Evolutionary conservation across 2,113 vertebrate genomes (phyloP).

Genomic region (Leptobrachium leishanense): DNA sequence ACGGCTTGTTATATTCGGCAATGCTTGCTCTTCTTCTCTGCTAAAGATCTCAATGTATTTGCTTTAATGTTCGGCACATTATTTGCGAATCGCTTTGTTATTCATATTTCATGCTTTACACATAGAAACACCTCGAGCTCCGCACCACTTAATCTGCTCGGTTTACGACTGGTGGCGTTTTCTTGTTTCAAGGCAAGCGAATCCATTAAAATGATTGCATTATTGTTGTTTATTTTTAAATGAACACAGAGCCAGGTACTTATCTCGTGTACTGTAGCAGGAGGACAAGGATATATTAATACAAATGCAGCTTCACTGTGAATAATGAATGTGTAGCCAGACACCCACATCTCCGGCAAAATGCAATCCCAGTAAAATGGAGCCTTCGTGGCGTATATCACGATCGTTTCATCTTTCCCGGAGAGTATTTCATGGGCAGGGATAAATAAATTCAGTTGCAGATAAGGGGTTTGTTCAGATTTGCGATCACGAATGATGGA

Average conservation of each 20-base stretch:
- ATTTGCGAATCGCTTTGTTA: no score
- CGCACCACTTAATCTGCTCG: no score
- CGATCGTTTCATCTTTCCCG: conserved; percentile 32
- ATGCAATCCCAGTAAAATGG: conserved; percentile 25
- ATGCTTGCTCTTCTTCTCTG: no score
- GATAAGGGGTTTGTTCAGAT: conserved; percentile 43
- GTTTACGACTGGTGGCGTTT: no score
- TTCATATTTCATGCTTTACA: no score
- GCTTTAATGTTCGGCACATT: no score
- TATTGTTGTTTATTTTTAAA: conserved; percentile 21
- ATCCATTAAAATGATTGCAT: conserved; percentile 12
- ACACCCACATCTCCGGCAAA: conserved; percentile 33
- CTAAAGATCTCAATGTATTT: no score
- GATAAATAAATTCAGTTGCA: conserved; percentile 39
- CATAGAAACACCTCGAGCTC: no score
- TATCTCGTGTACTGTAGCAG: background rate
- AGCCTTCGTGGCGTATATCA: conserved; percentile 27
- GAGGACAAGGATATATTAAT: conserved; percentile 33
- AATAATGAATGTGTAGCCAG: conserved; percentile 35
- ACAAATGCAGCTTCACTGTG: conserved; percentile 28
- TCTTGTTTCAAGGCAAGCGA: background rate
- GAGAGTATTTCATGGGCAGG: conserved; percentile 30
- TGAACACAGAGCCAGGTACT: background rate
- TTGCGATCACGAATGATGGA: conserved; percentile 30
- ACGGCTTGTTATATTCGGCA: no score